These are phyloP conservation scores for Mastigias papua DNA, from an alignment of 30 jellyfish, hydroid and myxozoan species.

Conservation along the genomic window DNA sequence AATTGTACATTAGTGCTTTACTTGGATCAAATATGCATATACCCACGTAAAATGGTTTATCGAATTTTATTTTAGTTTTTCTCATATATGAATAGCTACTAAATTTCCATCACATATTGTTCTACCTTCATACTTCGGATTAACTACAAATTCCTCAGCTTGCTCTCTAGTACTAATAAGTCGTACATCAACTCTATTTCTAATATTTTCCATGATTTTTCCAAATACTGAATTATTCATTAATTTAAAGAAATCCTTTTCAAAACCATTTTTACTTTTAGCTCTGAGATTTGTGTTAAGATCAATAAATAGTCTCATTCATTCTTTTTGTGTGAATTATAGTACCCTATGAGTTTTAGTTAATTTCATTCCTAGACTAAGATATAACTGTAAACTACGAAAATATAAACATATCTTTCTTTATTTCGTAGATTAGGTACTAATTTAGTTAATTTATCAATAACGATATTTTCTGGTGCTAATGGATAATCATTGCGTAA, in stretches of 20 bases:
- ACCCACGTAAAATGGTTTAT: conserved; percentile 66
- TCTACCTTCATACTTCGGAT: conserved; percentile 48
- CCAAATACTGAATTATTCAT: conserved; percentile 75
- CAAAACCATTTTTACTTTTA: conserved; percentile 61
- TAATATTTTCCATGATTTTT: conserved; percentile 72
- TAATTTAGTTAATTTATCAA: conserved; percentile 49
- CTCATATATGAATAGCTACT: conserved; percentile 63
- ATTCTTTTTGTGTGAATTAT: conserved; percentile 52
- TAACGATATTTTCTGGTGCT: conserved; percentile 59
- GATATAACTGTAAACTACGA: conserved; percentile 45
- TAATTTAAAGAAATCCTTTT: conserved; percentile 58
- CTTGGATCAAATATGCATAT: conserved; percentile 60
- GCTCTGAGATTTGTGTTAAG: conserved; percentile 54
- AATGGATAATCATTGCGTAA: conserved; percentile 76
- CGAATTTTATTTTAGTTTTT: conserved; percentile 22
- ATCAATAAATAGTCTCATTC: conserved; percentile 64
- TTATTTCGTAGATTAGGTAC: conserved; percentile 65
- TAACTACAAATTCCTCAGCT: conserved; percentile 4
- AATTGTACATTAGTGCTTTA: conserved; percentile 64
- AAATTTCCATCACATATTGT: not conserved
- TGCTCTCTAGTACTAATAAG: conserved; percentile 16
- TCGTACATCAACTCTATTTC: conserved; percentile 56
- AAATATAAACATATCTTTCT: conserved; percentile 59
- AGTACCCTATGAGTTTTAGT: conserved; percentile 62
- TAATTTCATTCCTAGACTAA: conserved; percentile 38